Percentiles rank a stretch among this genome's conserved stretches.
Evolutionary conservation across 2,888 invertebrate genomes (phyloP).

Genomic region (Drosophila hamatofila): DNA sequence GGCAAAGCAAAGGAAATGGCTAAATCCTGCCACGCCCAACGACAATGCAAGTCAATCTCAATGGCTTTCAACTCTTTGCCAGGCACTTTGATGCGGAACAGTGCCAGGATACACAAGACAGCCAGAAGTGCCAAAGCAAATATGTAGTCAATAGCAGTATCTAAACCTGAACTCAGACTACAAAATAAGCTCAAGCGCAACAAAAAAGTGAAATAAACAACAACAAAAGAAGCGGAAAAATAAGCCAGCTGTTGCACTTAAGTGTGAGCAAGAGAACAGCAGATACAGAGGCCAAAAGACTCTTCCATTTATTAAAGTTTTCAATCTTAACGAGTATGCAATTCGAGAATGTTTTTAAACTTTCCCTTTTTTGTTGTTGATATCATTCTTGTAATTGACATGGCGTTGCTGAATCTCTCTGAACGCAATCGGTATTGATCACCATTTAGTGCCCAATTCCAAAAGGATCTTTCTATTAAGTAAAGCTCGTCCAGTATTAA

Average conservation of each 20-base stretch:
- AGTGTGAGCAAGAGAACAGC: not conserved
- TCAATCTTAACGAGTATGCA: not conserved
- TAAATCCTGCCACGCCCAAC: slow-evolving; percentile 33
- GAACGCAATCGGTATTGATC: not conserved
- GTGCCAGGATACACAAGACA: slow-evolving; percentile 18
- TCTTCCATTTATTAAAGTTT: not conserved
- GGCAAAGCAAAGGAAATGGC: slow-evolving; percentile 22
- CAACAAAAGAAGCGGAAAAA: not conserved
- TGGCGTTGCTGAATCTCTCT: fast-evolving
- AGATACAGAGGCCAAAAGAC: not conserved
- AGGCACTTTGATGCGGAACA: slow-evolving; percentile 32
- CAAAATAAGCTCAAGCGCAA: slow-evolving; percentile 2
- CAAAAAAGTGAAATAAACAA: too few relatives aligned
- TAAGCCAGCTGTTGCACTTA: not conserved
- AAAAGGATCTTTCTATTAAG: not conserved
- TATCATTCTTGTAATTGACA: not conserved
- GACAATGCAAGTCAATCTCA: slow-evolving; percentile 33
- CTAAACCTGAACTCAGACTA: slow-evolving; percentile 6
- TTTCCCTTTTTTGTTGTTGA: not conserved
- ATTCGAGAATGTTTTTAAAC: not conserved
- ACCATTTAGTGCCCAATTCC: not conserved
- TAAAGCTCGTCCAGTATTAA: too few relatives aligned
- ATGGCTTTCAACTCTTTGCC: slow-evolving; percentile 39
- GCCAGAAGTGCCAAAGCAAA: slow-evolving; percentile 53
- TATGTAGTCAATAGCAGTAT: slow-evolving; percentile 42